Evolutionary conservation across 2,888 invertebrate species (phyloP), one percentile per base, ranked within the genome.

Genomic region (Conchocele bisecta): DNA sequence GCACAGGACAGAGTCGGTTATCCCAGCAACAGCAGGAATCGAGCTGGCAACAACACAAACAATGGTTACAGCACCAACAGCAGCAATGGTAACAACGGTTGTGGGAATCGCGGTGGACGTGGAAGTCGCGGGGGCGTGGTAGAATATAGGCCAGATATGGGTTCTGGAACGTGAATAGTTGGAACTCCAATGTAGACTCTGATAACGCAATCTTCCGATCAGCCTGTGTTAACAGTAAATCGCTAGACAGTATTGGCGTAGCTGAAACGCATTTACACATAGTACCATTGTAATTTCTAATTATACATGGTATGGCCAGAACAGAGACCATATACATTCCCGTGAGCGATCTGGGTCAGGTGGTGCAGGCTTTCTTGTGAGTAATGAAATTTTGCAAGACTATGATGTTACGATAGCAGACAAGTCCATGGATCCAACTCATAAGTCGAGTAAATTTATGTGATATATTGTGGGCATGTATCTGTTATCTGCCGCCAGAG

Each of bases 401-500:
- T 41, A 13, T 56, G n/a, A n/a, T 35, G 15, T 17, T 35, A 6
- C 20, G 31, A 46, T 26, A 13, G 15, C 37, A 17, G 41, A 65
- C 22, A 13, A 17, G 17, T 15, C 15, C 57, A 20, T 65, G 65
- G 57, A 22, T 48, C 9, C 15, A 24, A 28, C 15, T 56, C 9
- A 37, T 17, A 13, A 37, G 57, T 48, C 56, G 57, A 24, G 7
- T 26, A 22, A 26, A 41, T 11, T 15, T 39, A 17, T 11, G n/a
- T 28, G 15, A 11, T 20, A 33, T 65, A 6, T 28, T 46, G 11
- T 15, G n/a, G n/a, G n/a, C 31, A 37, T 65, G 65, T 65, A 57
- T 57, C 9, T 65, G 65, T 41, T 57, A 65, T 24, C 22, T 65
- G 37, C 65, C 57, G n/a, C 65, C 65, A 1, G 57, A 65, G 31